Evolutionary conservation across 2,888 invertebrate genomes (phyloP).

Genomic region (Trachelus troglodyta): DNA sequence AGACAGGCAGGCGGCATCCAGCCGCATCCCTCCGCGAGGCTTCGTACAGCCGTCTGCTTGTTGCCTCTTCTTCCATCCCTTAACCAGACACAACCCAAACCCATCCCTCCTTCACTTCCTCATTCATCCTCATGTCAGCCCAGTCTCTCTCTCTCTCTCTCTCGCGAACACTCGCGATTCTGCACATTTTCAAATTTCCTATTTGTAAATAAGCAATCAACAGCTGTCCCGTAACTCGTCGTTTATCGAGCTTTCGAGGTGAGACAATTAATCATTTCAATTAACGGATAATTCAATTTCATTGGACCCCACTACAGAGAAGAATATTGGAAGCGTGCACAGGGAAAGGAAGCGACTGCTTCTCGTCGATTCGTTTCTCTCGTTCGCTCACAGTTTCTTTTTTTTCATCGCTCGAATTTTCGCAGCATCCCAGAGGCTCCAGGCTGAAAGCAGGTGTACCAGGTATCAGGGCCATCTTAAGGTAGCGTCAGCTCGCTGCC

Average conservation of each 20-base stretch:
- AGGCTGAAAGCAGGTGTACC: not conserved
- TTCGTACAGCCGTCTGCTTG: slow-evolving; percentile 23
- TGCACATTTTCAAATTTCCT: slow-evolving; percentile 66
- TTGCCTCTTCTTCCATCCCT: not conserved
- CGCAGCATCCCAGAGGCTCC: slow-evolving; percentile 8
- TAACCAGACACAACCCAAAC: not conserved
- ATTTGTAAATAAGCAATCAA: slow-evolving; percentile 67
- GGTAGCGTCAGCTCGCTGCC: slow-evolving; percentile 21
- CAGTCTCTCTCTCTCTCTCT: slow-evolving; percentile 17
- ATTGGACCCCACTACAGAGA: slow-evolving; percentile 46
- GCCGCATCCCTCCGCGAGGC: slow-evolving; percentile 24
- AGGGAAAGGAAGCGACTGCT: slow-evolving; percentile 48
- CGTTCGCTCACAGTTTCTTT: not conserved
- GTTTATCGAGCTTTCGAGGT: slow-evolving; percentile 41
- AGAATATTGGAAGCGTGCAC: slow-evolving; percentile 60
- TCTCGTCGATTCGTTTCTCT: slow-evolving; percentile 7
- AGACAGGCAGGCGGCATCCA: slow-evolving; percentile 12
- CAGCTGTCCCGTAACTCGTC: slow-evolving; percentile 15
- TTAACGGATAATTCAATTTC: slow-evolving; percentile 64
- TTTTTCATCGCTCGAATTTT: slow-evolving; percentile 8
- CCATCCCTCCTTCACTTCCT: slow-evolving; percentile 24
- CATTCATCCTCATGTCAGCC: slow-evolving; percentile 14
- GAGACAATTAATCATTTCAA: slow-evolving; percentile 67
- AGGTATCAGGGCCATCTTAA: not conserved
- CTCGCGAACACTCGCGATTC: slow-evolving; percentile 44